Evolutionary conservation across 1,140 invertebrate genomes (phyloP).

Genomic region (Argopecten irradians): DNA sequence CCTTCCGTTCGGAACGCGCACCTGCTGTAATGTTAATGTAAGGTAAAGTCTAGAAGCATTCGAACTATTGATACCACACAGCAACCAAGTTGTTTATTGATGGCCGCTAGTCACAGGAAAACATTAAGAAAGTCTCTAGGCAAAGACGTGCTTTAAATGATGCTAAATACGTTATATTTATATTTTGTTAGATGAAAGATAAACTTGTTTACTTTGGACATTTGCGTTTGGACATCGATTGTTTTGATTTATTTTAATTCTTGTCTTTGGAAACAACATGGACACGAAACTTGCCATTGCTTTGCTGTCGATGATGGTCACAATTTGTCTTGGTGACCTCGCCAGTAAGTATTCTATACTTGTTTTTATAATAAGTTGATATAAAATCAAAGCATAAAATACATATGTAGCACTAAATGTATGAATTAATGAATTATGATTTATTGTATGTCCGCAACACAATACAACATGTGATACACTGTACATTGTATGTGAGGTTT

Average conservation of each 20-base stretch:
- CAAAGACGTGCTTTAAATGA: background rate
- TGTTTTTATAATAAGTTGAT: too few relatives aligned
- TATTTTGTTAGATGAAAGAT: background rate
- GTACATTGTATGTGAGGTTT: too few relatives aligned
- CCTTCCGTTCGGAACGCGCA: background rate
- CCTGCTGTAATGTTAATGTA: background rate
- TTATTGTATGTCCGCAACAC: too few relatives aligned
- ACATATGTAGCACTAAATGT: too few relatives aligned
- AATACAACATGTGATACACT: too few relatives aligned
- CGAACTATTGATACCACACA: background rate
- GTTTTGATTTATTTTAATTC: too few relatives aligned
- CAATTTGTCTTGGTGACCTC: background rate
- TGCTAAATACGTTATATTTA: background rate
- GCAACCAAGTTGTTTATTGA: conserved; percentile 21
- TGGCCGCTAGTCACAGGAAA: background rate
- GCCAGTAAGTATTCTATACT: background rate
- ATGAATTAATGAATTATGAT: too few relatives aligned
- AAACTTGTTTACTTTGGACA: background rate
- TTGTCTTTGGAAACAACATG: background rate
- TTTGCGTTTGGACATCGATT: background rate
- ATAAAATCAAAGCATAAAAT: too few relatives aligned
- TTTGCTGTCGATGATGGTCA: background rate
- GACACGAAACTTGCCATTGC: background rate
- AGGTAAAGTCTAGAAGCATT: background rate
- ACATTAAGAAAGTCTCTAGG: background rate